Evolutionary conservation across 2,888 invertebrate genomes (phyloP).

Genomic region (Drosophila siamana): DNA sequence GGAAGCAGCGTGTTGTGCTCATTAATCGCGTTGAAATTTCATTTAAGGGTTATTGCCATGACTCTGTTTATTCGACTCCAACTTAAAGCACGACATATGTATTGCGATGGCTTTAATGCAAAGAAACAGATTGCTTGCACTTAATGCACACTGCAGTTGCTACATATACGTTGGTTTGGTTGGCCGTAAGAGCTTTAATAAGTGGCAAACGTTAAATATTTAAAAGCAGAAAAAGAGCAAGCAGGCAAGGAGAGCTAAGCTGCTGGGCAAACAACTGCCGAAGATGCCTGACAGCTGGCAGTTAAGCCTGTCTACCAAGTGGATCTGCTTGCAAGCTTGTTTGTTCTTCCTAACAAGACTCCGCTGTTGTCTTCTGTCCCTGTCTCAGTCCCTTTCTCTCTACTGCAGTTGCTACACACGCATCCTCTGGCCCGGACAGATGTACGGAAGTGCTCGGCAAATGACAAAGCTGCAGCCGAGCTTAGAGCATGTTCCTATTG

Average conservation of each 20-base stretch:
- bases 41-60: conserved; percentile 10
- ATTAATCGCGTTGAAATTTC: conserved; percentile 8
- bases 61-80: conserved; percentile 12
- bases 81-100: conserved; percentile 22
- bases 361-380: conserved; percentile 1
- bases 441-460: conserved; percentile 17
- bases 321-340: conserved; percentile 36
- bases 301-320: conserved; percentile 37
- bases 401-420: conserved; percentile 22
- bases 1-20: too few relatives aligned
- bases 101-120: neutral
- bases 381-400: conserved; percentile 5
- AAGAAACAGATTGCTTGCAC: neutral
- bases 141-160: neutral
- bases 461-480: conserved; percentile 13
- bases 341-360: conserved; percentile 41
- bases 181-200: neutral
- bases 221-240: neutral
- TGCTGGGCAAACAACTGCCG: conserved; percentile 29
- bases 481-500: neutral
- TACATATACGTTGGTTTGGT: neutral
- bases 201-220: conserved; percentile 1
- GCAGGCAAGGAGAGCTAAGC: conserved; percentile 5
- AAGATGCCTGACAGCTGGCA: conserved; percentile 28
- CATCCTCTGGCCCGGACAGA: conserved; percentile 4